phyloP scores from a whole-genome alignment of 2,113 vertebrate species.

The Larimichthys polyactis region DNA sequence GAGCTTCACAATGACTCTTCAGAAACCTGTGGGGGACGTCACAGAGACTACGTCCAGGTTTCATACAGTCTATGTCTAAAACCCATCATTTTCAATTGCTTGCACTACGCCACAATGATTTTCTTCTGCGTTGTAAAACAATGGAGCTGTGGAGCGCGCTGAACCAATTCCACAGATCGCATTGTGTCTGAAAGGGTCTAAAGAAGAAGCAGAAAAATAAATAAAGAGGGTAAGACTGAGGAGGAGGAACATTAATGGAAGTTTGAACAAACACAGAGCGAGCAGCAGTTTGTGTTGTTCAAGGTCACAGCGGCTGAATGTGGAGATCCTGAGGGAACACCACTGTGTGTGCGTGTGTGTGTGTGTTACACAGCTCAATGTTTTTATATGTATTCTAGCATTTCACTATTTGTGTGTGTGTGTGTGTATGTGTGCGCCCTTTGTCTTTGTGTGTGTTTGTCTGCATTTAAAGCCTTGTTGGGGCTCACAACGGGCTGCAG shows the following conservation, averaged over 20 bases:
- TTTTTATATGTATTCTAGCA: slow-evolving; percentile 40
- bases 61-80: no score
- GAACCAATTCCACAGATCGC: no score
- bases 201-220: neutral
- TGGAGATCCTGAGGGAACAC: slow-evolving; percentile 66
- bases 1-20: no score
- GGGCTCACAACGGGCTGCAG: slow-evolving; percentile 57
- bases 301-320: slow-evolving; percentile 73
- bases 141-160: no score
- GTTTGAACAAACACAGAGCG: neutral
- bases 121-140: no score
- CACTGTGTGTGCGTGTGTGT: slow-evolving; percentile 43
- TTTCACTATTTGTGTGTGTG: slow-evolving; percentile 12
- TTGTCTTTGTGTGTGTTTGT: slow-evolving; percentile 48
- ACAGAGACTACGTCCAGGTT: no score
- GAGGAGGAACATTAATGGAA: neutral
- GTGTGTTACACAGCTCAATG: slow-evolving; percentile 24
- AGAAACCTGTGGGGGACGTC: no score
- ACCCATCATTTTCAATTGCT: no score
- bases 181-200: no score
- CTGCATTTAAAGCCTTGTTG: slow-evolving; percentile 63
- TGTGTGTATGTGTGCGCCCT: neutral
- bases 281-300: slow-evolving; percentile 63
- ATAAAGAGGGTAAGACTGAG: neutral
- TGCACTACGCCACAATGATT: no score